Base-by-base conservation (phyloP, 1,140 invertebrate species). In the Mizuhopecten yessoensis region DNA sequence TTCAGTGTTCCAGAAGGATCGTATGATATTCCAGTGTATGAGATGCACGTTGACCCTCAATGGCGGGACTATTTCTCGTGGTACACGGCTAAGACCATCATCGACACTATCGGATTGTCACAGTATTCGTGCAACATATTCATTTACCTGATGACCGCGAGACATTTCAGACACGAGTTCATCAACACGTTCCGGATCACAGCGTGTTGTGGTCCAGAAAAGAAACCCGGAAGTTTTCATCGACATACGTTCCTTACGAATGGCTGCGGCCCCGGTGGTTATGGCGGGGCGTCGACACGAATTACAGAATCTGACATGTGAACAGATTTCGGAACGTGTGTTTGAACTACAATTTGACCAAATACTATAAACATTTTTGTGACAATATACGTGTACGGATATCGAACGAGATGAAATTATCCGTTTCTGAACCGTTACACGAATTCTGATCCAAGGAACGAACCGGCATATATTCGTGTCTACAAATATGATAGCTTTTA, bases 71-170 rank as follows among this genome's bases (percentile, higher is more conserved):
- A 90, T n/a, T 90, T 92, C 29, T 29, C 36, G 1, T 92, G 86
- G 49, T 75, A 88, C 49, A 45, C 87, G 23, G 90, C 89, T n/a
- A 92, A 91, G 75, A 91, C 87, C 20, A 90, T 91, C 34, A 45
- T 92, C 20, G 90, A 92, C 33, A 90, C 91, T 42, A 88, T 92
- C 33, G 90, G 92, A 2, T 15, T 92, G 29, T 91, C 92, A 13
- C 92, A 92, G n/a, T 91, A 92, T 75, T 90, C 89, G 0, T 92
- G 90, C 88, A 92, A 92, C 75, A 91, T 92, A 15, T 92, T 92
- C 39, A 92, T 92, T 10, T 92, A 92, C 75, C 34, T 91, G 23
- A 34, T 87, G 0, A 92, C 92, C 34, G 90, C 90, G 0, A 90
- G 34, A 34, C 89, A 90, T 34, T 92, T 92, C 39, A 87, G 92